Evolutionary conservation across 2,888 invertebrate genomes (phyloP).

Genomic region (Dyspetes luteomarginatus): DNA sequence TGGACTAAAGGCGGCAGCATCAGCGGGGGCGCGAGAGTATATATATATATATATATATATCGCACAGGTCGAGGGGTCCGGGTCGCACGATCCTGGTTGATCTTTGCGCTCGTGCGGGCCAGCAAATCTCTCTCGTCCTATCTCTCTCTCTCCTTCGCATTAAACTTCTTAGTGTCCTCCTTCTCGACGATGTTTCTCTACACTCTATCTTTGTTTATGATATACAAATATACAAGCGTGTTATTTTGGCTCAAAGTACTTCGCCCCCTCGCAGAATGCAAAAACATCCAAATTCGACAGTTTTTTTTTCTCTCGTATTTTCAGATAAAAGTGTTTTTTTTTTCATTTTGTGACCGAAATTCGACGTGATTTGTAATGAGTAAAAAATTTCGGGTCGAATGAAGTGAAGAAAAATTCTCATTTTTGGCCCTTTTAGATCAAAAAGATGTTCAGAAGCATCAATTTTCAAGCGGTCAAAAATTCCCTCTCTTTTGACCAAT

Average conservation of each 20-base stretch:
- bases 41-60: constrained; percentile 67
- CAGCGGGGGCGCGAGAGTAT: constrained; percentile 52
- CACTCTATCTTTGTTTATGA: constrained; percentile 21
- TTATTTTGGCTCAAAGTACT: neutral
- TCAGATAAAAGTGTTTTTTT: too few species aligned
- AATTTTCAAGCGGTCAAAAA: neutral
- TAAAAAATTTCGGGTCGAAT: too few species aligned
- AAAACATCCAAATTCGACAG: neutral
- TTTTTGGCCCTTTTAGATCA: neutral
- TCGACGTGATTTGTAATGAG: too few species aligned
- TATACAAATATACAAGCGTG: constrained; percentile 29
- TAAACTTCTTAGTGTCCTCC: constrained; percentile 14
- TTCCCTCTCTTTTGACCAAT: neutral
- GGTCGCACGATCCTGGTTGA: constrained; percentile 83
- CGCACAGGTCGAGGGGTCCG: constrained; percentile 82
- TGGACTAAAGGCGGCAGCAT: constrained; percentile 48
- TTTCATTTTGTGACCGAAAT: too few species aligned
- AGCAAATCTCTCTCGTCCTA: constrained; percentile 71
- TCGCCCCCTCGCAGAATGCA: neutral
- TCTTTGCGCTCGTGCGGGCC: constrained; percentile 83
- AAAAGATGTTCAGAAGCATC: neutral
- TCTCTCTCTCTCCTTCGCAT: constrained; percentile 19
- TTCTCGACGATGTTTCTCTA: constrained; percentile 42
- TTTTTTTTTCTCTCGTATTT: too few species aligned
- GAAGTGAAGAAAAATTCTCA: too few species aligned